A percentile compares a stretch with the other conserved stretches of the same genome.
Evolutionary conservation across 2,888 invertebrate genomes (phyloP).

Genomic region (Mycalesis mineus): DNA sequence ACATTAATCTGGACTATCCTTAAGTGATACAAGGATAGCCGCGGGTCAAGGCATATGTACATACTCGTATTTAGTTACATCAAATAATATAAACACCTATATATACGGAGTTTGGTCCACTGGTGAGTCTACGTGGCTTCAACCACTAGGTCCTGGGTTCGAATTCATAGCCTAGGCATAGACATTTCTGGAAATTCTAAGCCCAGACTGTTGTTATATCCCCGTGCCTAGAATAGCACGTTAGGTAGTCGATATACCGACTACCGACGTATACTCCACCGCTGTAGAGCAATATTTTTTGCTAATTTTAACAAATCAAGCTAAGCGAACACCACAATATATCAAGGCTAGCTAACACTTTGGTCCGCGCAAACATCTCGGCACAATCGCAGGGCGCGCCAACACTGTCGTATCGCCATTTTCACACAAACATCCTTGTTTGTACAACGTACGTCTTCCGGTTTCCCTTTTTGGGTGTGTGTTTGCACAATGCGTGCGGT

Average conservation of each 20-base stretch:
- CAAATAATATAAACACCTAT: not conserved
- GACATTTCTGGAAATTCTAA: too few relatives aligned
- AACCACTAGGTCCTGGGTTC: too few relatives aligned
- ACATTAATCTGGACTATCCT: slow-evolving; percentile 21
- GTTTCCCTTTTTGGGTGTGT: slow-evolving; percentile 29
- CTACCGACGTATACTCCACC: too few relatives aligned
- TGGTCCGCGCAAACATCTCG: not conserved
- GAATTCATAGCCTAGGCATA: too few relatives aligned
- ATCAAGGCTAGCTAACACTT: too few relatives aligned
- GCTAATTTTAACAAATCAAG: too few relatives aligned
- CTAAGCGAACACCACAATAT: too few relatives aligned
- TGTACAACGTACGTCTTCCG: slow-evolving; percentile 18
- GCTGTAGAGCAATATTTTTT: too few relatives aligned
- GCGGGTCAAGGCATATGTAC: slow-evolving; percentile 15
- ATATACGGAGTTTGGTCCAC: not conserved
- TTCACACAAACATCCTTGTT: slow-evolving; percentile 34
- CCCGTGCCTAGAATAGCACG: too few relatives aligned
- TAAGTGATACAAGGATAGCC: slow-evolving; percentile 23
- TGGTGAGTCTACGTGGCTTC: too few relatives aligned
- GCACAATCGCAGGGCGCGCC: slow-evolving; percentile 24
- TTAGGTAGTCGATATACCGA: too few relatives aligned
- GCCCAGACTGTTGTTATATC: too few relatives aligned
- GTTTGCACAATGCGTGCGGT: slow-evolving; percentile 20
- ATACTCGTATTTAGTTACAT: slow-evolving; percentile 6
- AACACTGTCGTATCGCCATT: slow-evolving; percentile 27